Evolutionary conservation across 92 coral and sea anemone species (phyloP), one percentile per base, ranked within the genome.

Genomic region (Desmophyllum pertusum): DNA sequence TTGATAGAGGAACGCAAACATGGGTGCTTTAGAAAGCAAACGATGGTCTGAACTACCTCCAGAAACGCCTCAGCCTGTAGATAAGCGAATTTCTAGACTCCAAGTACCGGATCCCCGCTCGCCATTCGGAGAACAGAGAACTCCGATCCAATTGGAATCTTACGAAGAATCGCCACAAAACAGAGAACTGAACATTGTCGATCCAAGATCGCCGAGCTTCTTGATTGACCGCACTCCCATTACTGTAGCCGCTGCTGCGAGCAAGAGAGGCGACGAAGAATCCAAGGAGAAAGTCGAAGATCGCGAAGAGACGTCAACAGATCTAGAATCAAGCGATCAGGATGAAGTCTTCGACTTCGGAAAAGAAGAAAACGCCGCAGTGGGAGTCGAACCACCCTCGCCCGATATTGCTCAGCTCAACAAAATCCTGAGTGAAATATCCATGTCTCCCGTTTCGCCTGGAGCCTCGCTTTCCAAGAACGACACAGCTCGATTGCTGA

Each of bases 1-100:
- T 72, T 13, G 52, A 33, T 33, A 63, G 29, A 67, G 45, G 21
- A 66, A n/a, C 50, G 21, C 45, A 21, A 81, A 45, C 6, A 96
- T 97, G 99, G 99, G 98, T 71, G 94, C 95, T 27, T 76, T 72
- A 77, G 98, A 92, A 83, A 94, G 98, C 85, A 97, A 94, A 41
- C 86, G 77, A 70, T 95, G 98, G 95, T 65, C 84, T 59, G 97
- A 92, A 81, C 72, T 90, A 10, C 74, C 88, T 62, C 92, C 91
- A 9, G 93, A 92, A 77, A 88, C 98, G 21, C 93, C 96, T 40
- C 86, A 89, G 74, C 85, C 91, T 42, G 75, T 87, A 81, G 88
- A 65, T 62, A 84, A 85, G 36, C 78, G 86, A 55, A 75, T 92
- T 46, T 80, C 83, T 30, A 87, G 87, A 51, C 30, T 90, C 15